Evolutionary conservation across 2,888 invertebrate genomes (phyloP), one percentile per base, ranked within the genome.

Genomic region (Drosophila subquinaria): DNA sequence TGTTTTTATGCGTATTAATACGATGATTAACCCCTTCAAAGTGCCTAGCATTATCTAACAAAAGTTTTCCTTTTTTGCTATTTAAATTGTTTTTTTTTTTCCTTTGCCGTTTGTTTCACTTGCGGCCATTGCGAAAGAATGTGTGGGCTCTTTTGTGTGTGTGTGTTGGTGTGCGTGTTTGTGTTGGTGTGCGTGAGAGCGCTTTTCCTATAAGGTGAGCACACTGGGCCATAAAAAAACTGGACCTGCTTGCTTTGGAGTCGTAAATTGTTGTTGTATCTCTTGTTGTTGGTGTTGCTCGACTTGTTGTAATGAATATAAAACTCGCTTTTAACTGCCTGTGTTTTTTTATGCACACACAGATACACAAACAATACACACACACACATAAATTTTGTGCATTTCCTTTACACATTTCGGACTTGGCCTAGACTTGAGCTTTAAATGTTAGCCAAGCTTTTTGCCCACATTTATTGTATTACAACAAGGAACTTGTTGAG

Each of bases 231-330:
- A 82, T 88, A 82, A 81, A 82, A 79, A 64, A 69, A 72, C 36
- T 61, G 59, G 63, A 67, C 72, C 77, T 59, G 57, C 69, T 77
- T 67, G 65, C 67, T 76, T 65, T 66, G 68, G 68, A 80, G 68
- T 80, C 87, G 81, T 86, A 88, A 84, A 88, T 79, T 81, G 82
- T 71, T 71, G 68, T n/a, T 11, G 20, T 20, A 11, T 11, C 11
- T 11, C 5, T 36, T 76, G 50, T 51, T 67, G 67, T 56, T 69
- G 61, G 38, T 70, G 66, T 36, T 60, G 66, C 52, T 43, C 51
- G 76, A 70, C 64, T 79, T 53, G 62, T 30, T 65, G 78, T 88
- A 86, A 86, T 84, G 89, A 76, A 84, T 76, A 86, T 80, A 86
- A 78, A 86, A 83, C 78, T 69, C 71, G 42, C 69, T 57, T 78